Conservation (phyloP, 1,140 invertebrate genomes). For the Drosophila kurseongensis region DNA sequence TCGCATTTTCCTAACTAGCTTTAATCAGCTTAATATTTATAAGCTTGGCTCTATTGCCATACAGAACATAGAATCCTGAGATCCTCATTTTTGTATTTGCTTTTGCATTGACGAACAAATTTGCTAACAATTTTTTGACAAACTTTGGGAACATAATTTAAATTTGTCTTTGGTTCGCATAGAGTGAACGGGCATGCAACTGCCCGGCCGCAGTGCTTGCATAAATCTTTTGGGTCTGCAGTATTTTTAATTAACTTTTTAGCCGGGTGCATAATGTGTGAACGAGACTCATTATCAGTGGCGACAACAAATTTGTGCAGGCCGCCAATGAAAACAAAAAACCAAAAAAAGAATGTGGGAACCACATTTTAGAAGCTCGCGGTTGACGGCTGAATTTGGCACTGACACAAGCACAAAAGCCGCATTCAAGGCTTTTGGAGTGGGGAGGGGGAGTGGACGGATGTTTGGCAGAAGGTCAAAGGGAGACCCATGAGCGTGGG, state of each 20-base stretch:
- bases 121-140: no score
- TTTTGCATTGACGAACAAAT: no score
- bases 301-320: conserved; percentile 24
- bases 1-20: no score
- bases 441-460: conserved; percentile 2
- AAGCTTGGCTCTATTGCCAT: no score
- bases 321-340: conserved; percentile 34
- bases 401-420: conserved; percentile 37
- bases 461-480: conserved; percentile 13
- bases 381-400: conserved; percentile 28
- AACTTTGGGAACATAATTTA: no score
- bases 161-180: no score
- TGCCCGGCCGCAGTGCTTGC: conserved; percentile 19
- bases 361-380: conserved; percentile 23
- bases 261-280: conserved; percentile 9
- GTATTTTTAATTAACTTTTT: conserved; percentile 65
- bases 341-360: conserved; percentile 8
- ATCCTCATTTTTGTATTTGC: no score
- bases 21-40: no score
- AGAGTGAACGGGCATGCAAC: no score
- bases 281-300: conserved; percentile 48
- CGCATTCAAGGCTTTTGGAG: conserved; percentile 9
- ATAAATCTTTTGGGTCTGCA: conserved; percentile 43
- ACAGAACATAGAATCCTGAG: no score
- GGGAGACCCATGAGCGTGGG: conserved; percentile 1